These are phyloP conservation scores for Muschampia plurimacula DNA, from an alignment of 2,888 invertebrate genomes.

Conservation along the genomic window DNA sequence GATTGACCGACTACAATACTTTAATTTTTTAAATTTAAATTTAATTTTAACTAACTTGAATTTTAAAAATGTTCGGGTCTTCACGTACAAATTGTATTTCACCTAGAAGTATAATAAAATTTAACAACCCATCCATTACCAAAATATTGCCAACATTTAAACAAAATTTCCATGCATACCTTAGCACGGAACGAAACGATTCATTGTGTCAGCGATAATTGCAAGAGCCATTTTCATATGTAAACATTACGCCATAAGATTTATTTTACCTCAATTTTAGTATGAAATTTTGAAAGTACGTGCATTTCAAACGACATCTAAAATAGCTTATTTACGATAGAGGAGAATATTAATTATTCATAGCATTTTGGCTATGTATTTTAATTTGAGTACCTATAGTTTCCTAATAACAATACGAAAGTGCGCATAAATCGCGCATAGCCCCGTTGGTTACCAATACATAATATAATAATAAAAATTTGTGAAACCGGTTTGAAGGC, in stretches of 20 bases:
- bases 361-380: neutral
- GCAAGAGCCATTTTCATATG: constrained; percentile 29
- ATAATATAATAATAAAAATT: too few species aligned
- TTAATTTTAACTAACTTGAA: too few species aligned
- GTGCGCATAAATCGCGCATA: too few species aligned
- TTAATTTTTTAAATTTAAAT: too few species aligned
- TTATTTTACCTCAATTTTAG: constrained; percentile 21
- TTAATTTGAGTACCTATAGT: neutral
- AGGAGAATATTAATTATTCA: constrained; percentile 52
- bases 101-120: neutral
- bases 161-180: constrained; percentile 35
- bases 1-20: too few species aligned
- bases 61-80: too few species aligned
- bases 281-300: constrained; percentile 45
- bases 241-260: constrained; percentile 17
- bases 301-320: constrained; percentile 35
- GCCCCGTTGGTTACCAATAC: too few species aligned
- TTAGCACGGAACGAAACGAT: constrained; percentile 37
- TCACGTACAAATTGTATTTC: neutral
- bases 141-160: constrained; percentile 47
- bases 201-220: constrained; percentile 27
- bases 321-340: constrained; percentile 48
- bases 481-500: too few species aligned
- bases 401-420: neutral
- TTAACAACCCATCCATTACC: constrained; percentile 58